These are phyloP conservation scores for Carassius auratus DNA, from an alignment of 2,113 vertebrate species.

Conservation along the genomic window DNA sequence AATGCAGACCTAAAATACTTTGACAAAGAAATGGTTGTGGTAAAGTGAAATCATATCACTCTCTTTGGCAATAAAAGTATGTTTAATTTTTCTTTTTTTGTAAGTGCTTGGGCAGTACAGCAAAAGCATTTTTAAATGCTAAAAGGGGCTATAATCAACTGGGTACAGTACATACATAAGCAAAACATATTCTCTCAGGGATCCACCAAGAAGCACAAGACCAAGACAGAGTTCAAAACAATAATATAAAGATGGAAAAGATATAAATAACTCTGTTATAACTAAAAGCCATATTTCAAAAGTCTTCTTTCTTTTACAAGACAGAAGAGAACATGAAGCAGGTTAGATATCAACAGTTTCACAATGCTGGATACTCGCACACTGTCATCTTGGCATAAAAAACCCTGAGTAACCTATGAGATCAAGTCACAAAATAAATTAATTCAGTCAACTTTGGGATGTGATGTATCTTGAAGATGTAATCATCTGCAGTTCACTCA, in stretches of 20 bases:
- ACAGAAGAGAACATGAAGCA: constrained; percentile 17
- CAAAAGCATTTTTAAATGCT: constrained; percentile 49
- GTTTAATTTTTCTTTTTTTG: constrained; percentile 46
- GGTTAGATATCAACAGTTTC: constrained; percentile 66
- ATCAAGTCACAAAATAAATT: constrained; percentile 47
- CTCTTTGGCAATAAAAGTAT: constrained; percentile 49
- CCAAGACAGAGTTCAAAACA: constrained; percentile 69
- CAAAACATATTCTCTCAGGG: constrained; percentile 39
- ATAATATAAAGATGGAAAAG: constrained; percentile 52
- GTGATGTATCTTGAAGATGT: constrained; percentile 38
- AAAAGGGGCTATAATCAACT: constrained; percentile 31
- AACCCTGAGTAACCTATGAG: constrained; percentile 80
- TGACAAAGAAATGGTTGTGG: not conserved
- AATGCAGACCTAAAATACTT: not conserved
- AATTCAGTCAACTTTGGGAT: constrained; percentile 43
- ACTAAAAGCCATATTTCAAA: constrained; percentile 46
- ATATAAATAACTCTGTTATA: constrained; percentile 63
- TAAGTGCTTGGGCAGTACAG: constrained; percentile 55
- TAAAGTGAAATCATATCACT: constrained; percentile 7
- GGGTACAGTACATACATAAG: constrained; percentile 44
- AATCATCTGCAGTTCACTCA: constrained; percentile 13
- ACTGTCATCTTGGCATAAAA: constrained; percentile 75
- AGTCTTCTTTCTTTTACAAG: constrained; percentile 24
- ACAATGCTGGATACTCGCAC: constrained; percentile 60
- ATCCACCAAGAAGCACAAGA: constrained; percentile 62